Evolutionary conservation across 2,797 vertebrate genomes (phyloP).

Genomic region (Myotis vivesi): DNA sequence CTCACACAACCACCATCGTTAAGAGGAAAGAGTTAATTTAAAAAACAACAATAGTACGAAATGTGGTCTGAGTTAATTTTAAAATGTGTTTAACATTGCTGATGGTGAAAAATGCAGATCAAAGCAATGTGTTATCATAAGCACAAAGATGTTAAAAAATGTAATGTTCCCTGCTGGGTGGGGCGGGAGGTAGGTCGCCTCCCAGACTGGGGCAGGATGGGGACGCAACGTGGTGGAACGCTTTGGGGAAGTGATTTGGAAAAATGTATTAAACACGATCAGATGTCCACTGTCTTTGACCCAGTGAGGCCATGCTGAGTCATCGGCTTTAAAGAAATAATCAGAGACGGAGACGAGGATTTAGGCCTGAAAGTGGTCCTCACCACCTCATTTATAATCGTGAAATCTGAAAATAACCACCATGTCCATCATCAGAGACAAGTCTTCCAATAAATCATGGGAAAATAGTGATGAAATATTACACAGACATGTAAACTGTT

Average conservation of each 20-base stretch:
- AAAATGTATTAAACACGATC: background rate
- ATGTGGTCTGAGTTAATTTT: background rate
- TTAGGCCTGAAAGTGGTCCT: background rate
- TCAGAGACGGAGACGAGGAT: background rate
- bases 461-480: background rate
- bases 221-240: rapidly evolving
- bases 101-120: background rate
- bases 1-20: rapidly evolving
- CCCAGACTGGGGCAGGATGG: rapidly evolving
- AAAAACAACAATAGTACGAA: background rate
- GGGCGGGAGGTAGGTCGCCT: background rate
- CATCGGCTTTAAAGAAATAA: background rate
- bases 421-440: background rate
- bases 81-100: background rate
- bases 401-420: background rate
- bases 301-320: background rate
- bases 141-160: rapidly evolving
- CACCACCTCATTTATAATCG: background rate
- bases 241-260: background rate
- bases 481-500: background rate
- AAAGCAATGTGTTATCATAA: rapidly evolving
- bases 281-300: background rate
- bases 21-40: background rate
- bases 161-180: rapidly evolving
- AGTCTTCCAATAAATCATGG: background rate